Evolutionary conservation across 1,140 invertebrate species (phyloP).

Genomic region (Drepana arcuata): DNA sequence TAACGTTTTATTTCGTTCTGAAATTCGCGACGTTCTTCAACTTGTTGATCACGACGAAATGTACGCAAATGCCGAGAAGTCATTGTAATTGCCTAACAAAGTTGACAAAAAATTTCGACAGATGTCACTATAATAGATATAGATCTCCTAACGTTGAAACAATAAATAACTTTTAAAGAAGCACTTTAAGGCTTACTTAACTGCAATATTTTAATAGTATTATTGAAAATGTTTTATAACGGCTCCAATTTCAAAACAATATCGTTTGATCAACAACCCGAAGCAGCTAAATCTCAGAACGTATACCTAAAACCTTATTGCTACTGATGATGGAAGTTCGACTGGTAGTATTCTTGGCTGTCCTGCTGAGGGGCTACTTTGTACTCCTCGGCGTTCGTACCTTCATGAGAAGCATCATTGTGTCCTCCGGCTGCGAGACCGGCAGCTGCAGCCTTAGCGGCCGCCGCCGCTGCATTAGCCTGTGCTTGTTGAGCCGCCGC

Average conservation of each 20-base stretch:
- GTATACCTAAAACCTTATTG: conserved; percentile 12
- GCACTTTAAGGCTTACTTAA: neutral
- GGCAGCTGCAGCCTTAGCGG: conserved; percentile 55
- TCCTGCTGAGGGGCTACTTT: conserved; percentile 23
- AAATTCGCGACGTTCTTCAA: conserved; percentile 3
- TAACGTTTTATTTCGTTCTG: conserved; percentile 17
- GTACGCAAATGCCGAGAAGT: no score
- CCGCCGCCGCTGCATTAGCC: conserved; percentile 53
- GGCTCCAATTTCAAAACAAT: neutral
- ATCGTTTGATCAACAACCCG: neutral
- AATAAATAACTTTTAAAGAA: neutral
- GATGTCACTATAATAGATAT: neutral
- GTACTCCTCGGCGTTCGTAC: conserved; percentile 54
- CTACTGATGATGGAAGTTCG: conserved; percentile 59
- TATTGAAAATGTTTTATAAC: neutral
- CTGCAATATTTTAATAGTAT: neutral
- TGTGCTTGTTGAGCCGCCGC: conserved; percentile 56
- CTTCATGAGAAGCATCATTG: conserved; percentile 52
- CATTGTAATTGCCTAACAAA: no score
- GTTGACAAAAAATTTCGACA: conserved; percentile 1
- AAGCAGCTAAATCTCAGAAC: conserved; percentile 11
- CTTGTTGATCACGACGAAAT: no score
- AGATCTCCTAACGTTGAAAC: neutral
- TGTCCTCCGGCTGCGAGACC: conserved; percentile 32
- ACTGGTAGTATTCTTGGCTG: conserved; percentile 49